phyloP scores from a whole-genome alignment of 2,888 invertebrate genomes.

The Pediacus dermestoides region DNA sequence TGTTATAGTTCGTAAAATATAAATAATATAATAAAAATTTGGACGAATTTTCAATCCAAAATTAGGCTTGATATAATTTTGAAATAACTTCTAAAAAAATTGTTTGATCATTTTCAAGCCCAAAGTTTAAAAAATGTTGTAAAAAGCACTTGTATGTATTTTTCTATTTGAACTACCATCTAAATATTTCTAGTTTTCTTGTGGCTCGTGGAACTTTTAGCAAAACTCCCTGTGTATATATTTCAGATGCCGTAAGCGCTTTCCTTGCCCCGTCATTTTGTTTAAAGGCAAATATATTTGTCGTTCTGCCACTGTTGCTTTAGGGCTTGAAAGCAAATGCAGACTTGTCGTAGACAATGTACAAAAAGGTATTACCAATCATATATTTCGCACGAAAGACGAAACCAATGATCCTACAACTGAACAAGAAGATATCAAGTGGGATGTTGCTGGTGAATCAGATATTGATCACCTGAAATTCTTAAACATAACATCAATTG shows the following conservation, averaged over 20 bases:
- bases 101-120: no score
- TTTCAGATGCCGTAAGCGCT: slow-evolving; percentile 66
- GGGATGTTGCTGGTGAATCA: slow-evolving; percentile 60
- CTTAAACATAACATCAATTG: slow-evolving; percentile 68
- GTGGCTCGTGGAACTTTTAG: no score
- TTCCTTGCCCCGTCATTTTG: slow-evolving; percentile 73
- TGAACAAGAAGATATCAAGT: slow-evolving; percentile 40
- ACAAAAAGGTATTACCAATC: no score
- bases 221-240: slow-evolving; percentile 10
- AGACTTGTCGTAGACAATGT: slow-evolving; percentile 45
- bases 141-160: no score
- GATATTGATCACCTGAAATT: slow-evolving; percentile 69
- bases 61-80: no score
- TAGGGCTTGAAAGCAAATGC: slow-evolving; percentile 71
- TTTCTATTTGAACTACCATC: no score
- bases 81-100: no score
- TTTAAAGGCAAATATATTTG: slow-evolving; percentile 70
- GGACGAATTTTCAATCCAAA: no score
- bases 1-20: no score
- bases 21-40: no score
- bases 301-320: slow-evolving; percentile 71
- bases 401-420: slow-evolving; percentile 14
- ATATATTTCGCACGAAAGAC: slow-evolving; percentile 9
- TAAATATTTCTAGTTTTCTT: slow-evolving; percentile 7
- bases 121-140: no score